Conservation (phyloP, 37 sponge, comb jelly and placozoan genomes). For the Crambe crambe region DNA sequence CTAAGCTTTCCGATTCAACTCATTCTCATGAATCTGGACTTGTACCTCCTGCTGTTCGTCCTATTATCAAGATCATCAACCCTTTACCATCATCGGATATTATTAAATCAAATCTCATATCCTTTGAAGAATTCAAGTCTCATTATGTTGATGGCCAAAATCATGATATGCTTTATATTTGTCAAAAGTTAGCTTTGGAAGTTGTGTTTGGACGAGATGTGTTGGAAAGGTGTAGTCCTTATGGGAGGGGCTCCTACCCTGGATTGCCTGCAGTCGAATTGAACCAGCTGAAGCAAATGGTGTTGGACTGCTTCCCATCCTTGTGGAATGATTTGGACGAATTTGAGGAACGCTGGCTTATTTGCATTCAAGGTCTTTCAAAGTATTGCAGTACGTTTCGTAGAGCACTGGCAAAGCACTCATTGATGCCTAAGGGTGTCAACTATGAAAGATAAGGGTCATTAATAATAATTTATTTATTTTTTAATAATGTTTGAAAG, state of each 20-base stretch:
- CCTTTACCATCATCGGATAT: background rate
- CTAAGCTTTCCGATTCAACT: background rate
- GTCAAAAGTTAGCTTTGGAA: background rate
- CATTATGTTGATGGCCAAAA: background rate
- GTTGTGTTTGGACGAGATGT: background rate
- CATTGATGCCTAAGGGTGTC: too few species aligned
- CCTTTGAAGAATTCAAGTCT: too few species aligned
- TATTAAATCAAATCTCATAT: background rate
- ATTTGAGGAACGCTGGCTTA: background rate
- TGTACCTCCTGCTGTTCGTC: background rate
- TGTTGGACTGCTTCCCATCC: background rate
- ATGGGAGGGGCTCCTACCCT: background rate
- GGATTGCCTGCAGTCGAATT: background rate
- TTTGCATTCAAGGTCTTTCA: background rate
- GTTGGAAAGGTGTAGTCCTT: background rate
- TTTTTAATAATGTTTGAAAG: too few species aligned
- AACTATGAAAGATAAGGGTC: too few species aligned
- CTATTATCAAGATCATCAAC: background rate
- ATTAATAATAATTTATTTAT: too few species aligned
- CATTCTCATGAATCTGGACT: too few species aligned
- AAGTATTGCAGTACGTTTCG: too few species aligned
- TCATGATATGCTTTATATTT: background rate
- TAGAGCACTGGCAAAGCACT: too few species aligned
- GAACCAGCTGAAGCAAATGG: background rate
- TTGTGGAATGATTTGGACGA: background rate